Base-by-base conservation (phyloP, 2,797 vertebrate species). In the Acanthurus leucopareius region DNA sequence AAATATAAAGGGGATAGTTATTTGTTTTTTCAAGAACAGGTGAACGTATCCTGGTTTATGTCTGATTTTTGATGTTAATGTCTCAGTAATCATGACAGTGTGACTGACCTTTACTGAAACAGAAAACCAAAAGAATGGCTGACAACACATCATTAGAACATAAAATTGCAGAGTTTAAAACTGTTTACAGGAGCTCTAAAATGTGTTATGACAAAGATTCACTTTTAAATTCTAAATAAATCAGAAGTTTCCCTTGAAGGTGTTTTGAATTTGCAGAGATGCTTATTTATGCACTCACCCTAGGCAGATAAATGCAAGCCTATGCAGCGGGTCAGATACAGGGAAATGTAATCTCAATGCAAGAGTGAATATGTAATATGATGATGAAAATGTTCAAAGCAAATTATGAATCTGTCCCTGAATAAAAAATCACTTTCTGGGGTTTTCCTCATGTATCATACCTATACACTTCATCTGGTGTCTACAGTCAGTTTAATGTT, bases 41-140 rank as follows among this genome's bases (percentile, higher is more conserved):
- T 67, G 59, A 79, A 73, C 60, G 74, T 59, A 69, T 74, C 52
- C 62, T 22, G 42, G 54, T 71, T 85, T 75, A 74, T 78, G 49
- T 70, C 63, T 71, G 4, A 74, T 77, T 80, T 78, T 66, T 45
- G 59, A 59, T 67, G 64, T 62, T 61, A 73, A 80, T 78, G 62
- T 74, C 45, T 66, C 10, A 59, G 22, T 51, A 48, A 53, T 74
- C 56, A 64, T 32, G 73, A 64, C 4, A 22, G 32, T 28, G 32
- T 56, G 47, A 73, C 71, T 62, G 25, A 71, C 70, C 60, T 71
- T 56, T 42, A 54, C 49, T 73, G 69, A 77, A 80, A 74, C 25
- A 65, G 48, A 59, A 76, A 69, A 20, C 38, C 58, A 17, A 62
- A 7, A 6, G 7, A 66, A 52, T 57, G 38, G 16, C 5, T 40